These are phyloP conservation scores for Morone saxatilis DNA, from an alignment of 2,113 vertebrate species.

Conservation along the genomic window DNA sequence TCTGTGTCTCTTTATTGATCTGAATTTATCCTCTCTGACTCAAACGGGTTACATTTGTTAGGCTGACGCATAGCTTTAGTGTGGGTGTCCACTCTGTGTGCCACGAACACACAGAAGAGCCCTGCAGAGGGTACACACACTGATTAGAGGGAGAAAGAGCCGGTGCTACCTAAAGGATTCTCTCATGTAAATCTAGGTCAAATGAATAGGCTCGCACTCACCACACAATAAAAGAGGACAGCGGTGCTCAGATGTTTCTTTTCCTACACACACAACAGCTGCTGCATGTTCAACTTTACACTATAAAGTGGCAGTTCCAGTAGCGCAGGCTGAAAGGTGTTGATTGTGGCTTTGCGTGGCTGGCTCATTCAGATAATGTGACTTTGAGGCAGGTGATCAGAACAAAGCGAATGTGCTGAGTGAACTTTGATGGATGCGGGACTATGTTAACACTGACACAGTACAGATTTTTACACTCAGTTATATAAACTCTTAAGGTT, in stretches of 20 bases:
- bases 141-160: slow-evolving; percentile 43
- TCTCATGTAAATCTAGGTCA: slow-evolving; percentile 64
- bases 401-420: slow-evolving; percentile 13
- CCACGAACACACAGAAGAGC: slow-evolving; percentile 39
- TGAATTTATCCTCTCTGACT: slow-evolving; percentile 47
- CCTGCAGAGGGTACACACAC: slow-evolving; percentile 48
- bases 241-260: slow-evolving; percentile 11
- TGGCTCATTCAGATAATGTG: slow-evolving; percentile 50
- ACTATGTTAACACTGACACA: not conserved
- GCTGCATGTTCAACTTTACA: slow-evolving; percentile 33
- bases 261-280: slow-evolving; percentile 34
- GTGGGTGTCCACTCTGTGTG: slow-evolving; percentile 45
- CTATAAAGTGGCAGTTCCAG: slow-evolving; percentile 34
- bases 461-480: not conserved
- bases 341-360: slow-evolving; percentile 39
- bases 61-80: slow-evolving; percentile 47
- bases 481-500: not conserved
- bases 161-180: slow-evolving; percentile 36
- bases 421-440: slow-evolving; percentile 33
- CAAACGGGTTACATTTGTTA: slow-evolving; percentile 41
- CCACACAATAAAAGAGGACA: slow-evolving; percentile 50
- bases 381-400: slow-evolving; percentile 56
- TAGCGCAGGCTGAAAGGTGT: slow-evolving; percentile 48
- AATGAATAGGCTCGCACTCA: slow-evolving; percentile 63
- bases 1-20: slow-evolving; percentile 36